These are phyloP conservation scores for Felis chaus DNA, from an alignment of 2,113 vertebrate genomes.

Conservation along the genomic window DNA sequence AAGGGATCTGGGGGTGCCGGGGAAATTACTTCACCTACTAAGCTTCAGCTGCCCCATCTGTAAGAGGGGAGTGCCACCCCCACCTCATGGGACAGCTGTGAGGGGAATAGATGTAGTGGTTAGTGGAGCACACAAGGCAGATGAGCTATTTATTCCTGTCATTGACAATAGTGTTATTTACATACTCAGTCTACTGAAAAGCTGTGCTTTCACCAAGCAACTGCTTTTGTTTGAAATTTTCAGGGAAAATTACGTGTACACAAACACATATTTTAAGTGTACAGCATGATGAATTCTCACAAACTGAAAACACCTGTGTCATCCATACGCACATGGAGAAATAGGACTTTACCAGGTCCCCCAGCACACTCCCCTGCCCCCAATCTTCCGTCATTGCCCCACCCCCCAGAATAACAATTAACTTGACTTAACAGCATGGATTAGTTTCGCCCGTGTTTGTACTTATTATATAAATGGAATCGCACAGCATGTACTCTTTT, in stretches of 20 bases:
- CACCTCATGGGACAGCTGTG: not conserved
- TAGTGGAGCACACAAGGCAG: not conserved
- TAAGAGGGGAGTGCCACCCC: not conserved
- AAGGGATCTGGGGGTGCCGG: not conserved
- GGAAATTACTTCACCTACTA: not conserved
- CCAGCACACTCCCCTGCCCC: too few species aligned
- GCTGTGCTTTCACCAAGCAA: not conserved
- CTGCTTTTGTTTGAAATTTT: not conserved
- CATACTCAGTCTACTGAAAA: not conserved
- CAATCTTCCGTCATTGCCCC: not conserved
- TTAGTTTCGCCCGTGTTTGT: not conserved
- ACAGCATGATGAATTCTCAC: not conserved
- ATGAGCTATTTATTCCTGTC: not conserved
- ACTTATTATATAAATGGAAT: not conserved
- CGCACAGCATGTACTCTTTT: not conserved
- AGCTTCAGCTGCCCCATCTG: not conserved
- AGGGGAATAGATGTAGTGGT: rapidly evolving
- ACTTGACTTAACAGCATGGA: not conserved
- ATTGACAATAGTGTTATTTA: not conserved
- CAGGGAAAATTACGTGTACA: not conserved
- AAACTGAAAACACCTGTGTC: not conserved
- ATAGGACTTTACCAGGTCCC: rapidly evolving
- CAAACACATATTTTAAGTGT: not conserved
- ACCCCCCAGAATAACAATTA: not conserved
- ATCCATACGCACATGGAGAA: not conserved